These are phyloP conservation scores for Megaptera novaeangliae DNA, from an alignment of 2,113 vertebrate genomes.

Conservation along the genomic window DNA sequence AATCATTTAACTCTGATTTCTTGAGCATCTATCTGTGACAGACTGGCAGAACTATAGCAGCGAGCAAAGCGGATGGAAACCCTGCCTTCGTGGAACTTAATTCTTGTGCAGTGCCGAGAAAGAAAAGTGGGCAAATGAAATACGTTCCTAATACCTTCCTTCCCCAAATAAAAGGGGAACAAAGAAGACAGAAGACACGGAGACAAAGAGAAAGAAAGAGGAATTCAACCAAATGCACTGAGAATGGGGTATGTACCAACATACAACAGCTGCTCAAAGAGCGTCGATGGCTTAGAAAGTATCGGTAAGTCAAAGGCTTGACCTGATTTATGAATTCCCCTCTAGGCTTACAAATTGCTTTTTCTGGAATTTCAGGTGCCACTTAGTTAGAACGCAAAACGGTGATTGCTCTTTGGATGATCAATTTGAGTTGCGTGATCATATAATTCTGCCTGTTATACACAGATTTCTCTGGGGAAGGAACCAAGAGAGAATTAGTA, in stretches of 20 bases:
- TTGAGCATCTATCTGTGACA: not conserved
- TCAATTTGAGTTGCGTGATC: not conserved
- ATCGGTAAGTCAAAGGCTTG: not conserved
- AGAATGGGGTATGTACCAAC: not conserved
- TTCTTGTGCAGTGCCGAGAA: not conserved
- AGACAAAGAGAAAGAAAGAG: not conserved
- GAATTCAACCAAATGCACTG: not conserved
- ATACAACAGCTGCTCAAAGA: not conserved
- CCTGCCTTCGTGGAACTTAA: not conserved
- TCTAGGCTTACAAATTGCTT: not conserved
- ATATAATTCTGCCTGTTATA: not conserved
- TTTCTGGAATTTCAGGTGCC: not conserved
- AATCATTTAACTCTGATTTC: not conserved
- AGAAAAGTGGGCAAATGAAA: not conserved
- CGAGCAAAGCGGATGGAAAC: not conserved
- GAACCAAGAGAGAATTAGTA: not conserved
- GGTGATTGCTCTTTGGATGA: not conserved
- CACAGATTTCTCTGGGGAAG: not conserved
- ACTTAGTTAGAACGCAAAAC: not conserved
- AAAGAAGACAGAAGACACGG: not conserved
- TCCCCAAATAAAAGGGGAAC: not conserved
- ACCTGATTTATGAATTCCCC: not conserved
- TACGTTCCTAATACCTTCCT: not conserved
- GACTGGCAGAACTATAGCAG: not conserved
- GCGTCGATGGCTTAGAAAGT: not conserved